phyloP scores from a whole-genome alignment of 2,797 vertebrate genomes.

The Acanthurus leucopareius region DNA sequence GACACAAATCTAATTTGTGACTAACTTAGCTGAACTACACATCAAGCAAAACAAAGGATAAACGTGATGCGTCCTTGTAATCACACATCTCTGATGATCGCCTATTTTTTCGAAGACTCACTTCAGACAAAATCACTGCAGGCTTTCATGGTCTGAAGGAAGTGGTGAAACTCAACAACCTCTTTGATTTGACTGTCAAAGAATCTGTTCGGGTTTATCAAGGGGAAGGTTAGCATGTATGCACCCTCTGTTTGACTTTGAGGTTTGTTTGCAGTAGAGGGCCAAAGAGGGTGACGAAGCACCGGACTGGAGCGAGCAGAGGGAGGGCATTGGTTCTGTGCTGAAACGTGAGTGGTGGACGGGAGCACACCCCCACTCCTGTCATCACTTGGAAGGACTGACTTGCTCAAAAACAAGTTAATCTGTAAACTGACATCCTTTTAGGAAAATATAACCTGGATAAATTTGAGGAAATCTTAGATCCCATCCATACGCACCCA shows the following conservation, averaged over 20 bases:
- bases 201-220: slow-evolving; percentile 4
- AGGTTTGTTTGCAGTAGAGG: slow-evolving; percentile 62
- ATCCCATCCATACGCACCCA: background rate
- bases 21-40: background rate
- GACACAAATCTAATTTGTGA: background rate
- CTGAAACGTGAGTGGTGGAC: slow-evolving; percentile 62
- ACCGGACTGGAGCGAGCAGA: slow-evolving; percentile 12
- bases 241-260: slow-evolving; percentile 60
- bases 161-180: background rate
- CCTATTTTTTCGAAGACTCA: background rate
- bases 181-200: background rate
- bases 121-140: background rate
- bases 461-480: background rate
- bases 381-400: slow-evolving; percentile 35
- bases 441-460: background rate
- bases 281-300: background rate
- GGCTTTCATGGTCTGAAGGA: background rate
- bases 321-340: slow-evolving; percentile 18
- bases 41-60: background rate
- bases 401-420: slow-evolving; percentile 56
- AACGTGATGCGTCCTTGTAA: background rate
- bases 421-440: slow-evolving; percentile 42
- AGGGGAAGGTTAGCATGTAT: background rate
- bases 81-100: background rate
- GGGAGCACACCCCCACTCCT: slow-evolving; percentile 56